Evolutionary conservation across 2,797 vertebrate species (phyloP).

Genomic region (Trichosurus vulpecula): DNA sequence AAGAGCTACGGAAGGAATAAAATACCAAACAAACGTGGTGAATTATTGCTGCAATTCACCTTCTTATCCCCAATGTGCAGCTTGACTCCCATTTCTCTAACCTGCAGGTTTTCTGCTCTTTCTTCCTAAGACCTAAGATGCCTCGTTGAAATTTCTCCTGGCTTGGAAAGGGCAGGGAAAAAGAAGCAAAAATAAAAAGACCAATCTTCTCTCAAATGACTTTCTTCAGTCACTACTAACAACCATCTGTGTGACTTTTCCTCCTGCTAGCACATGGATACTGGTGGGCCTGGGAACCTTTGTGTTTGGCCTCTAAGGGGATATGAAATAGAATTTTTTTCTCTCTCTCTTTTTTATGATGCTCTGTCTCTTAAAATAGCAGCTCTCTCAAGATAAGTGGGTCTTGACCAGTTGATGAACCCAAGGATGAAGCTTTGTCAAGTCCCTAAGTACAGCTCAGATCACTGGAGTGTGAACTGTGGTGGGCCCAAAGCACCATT

Average conservation of each 20-base stretch:
- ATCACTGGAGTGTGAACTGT: conserved; percentile 42
- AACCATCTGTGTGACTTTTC: background rate
- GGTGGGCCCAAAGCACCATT: conserved; percentile 54
- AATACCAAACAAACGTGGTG: background rate
- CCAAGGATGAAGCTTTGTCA: background rate
- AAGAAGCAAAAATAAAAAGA: background rate
- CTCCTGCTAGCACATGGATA: background rate
- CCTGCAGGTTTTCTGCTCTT: background rate
- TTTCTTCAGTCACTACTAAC: background rate
- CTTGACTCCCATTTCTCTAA: background rate
- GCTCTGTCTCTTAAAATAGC: background rate
- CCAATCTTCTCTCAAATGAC: background rate
- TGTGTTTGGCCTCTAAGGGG: background rate
- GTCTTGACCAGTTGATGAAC: conserved; percentile 71
- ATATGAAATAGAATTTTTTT: background rate
- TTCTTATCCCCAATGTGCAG: background rate
- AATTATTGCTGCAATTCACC: background rate
- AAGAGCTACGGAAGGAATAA: background rate
- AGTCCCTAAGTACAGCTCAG: background rate
- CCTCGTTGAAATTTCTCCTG: background rate
- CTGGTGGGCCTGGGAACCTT: background rate
- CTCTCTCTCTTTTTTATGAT: conserved; percentile 19
- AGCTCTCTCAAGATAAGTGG: background rate
- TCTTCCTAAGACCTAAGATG: background rate
- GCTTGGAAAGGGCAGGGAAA: background rate